Evolutionary conservation across 2,113 vertebrate species (phyloP), one percentile per base, ranked within the genome.

Genomic region (Scortum barcoo): DNA sequence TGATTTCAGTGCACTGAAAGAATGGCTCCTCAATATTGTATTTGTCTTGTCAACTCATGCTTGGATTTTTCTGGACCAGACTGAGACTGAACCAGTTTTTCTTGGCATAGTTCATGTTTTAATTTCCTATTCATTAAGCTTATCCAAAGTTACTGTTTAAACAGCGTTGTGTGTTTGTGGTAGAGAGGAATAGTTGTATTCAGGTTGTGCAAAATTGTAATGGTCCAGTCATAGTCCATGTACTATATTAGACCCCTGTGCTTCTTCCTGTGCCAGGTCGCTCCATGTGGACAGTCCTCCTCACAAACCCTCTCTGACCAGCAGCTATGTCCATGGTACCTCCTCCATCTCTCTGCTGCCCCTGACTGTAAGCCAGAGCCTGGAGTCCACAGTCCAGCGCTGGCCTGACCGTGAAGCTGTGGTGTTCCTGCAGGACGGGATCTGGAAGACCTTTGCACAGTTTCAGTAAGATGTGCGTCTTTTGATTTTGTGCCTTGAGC

Each of bases 301-400:
- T 3, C 17, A 68, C 1, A 81, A 91, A 30, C 93, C 93, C 1
- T 17, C 80, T 0, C 87, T 95, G 78, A 95, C 91, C 80, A 94
- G 58, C 89, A 99, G 97, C 92, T 98, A 97, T 0, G 66, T 96
- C 81, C 96, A 95, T 19, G 98, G 98, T 9, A 60, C 84, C 13
- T 91, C 86, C 28, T 75, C 91, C 2, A 0, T 73, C 3, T 90
- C 91, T 0, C 91, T 99, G 53, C 81, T 94, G 7, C 60, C 82
- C 71, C 89, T 92, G 80, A 99, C 97, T 0, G 26, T 97, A 33
- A 93, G 96, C 0, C 95, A 93, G 81, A 95, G 94, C 75, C 93
- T 99, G 84, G 94, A 96, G 2, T 67, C 86, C 17, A 89, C 94
- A 0, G 95, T 68, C 0, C 82, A 95, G 75, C 93, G 73, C 8